Conservation (phyloP, 2,113 vertebrate species). For the Pionites leucogaster region DNA sequence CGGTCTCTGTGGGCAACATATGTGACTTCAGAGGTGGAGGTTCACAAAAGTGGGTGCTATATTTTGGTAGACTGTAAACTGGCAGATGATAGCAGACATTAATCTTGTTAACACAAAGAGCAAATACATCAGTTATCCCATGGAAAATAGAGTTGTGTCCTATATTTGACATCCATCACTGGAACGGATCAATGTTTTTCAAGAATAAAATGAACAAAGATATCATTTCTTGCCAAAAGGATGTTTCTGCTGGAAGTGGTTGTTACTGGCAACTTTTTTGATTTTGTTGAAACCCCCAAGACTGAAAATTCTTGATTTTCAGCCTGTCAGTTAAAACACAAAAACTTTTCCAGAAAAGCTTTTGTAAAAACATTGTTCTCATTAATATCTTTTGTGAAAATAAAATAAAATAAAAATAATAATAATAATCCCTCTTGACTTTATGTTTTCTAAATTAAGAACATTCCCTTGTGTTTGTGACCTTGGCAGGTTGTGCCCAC, state of each 20-base stretch:
- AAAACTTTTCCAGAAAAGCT: not conserved
- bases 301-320: constrained; percentile 30
- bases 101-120: constrained; percentile 32
- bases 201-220: constrained; percentile 41
- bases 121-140: constrained; percentile 2
- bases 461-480: not conserved
- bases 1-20: not conserved
- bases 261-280: constrained; percentile 13
- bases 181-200: constrained; percentile 34
- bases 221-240: constrained; percentile 34
- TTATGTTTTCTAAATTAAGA: not conserved
- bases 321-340: constrained; percentile 34
- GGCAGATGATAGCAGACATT: constrained; percentile 13
- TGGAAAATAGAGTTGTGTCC: constrained; percentile 18
- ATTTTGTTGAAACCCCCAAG: constrained; percentile 12
- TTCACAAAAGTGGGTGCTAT: not conserved
- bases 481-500: not conserved
- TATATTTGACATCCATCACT: constrained; percentile 36
- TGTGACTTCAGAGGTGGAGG: not conserved
- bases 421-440: not conserved
- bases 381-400: not conserved
- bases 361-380: not conserved
- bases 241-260: constrained; percentile 4
- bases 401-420: not conserved
- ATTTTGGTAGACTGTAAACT: not conserved